Evolutionary conservation across 1,140 invertebrate species (phyloP), one percentile per base, ranked within the genome.

Genomic region (Brachionus rubens): DNA sequence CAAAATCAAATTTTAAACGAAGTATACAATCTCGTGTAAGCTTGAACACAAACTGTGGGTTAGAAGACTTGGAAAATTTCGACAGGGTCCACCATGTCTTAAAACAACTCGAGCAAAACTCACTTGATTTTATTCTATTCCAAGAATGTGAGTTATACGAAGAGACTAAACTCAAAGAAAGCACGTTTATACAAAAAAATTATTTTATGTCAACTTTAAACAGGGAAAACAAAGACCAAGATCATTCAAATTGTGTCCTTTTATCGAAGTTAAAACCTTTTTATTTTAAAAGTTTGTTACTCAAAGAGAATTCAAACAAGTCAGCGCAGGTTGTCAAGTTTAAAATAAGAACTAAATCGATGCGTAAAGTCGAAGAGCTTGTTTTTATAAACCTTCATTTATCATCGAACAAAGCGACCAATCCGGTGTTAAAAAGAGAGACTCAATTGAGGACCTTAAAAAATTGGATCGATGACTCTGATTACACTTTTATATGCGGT

Each of bases 121-220:
- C 14, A 16, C 46, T 30, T 26, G 7, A 28, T 36, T 72, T 72
- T 30, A 12, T 72, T 26, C 47, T 50, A 19, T 47, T 72, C 12
- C 68, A 72, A 72, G 68, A 72, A 54, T 72, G 68, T 28, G 68
- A 72, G 16, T 10, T 12, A 33, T 36, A 72, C 24, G 68, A 72
- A 48, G 68, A 72, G 30, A 14, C 19, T 1, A 40, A 12, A 7
- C 46, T 72, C 3, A 48, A 48, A 47, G 14, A 24, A 19, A 12
- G 6, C 24, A 30, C 48, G 10, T 72, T 50, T 72, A 72, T 72
- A 10, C 43, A 14, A 72, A 40, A 48, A 48, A 72, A 72, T 48
- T 72, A 72, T 54, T 72, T 19, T 19, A 14, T 72, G n/a, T 54
- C 16, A n/a, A 41, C 16, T 21, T 41, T 43, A n/a, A 43, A 65